Percentiles rank a stretch among this genome's conserved stretches.
Evolutionary conservation across 2,797 vertebrate species (phyloP).

Genomic region (Bradypus variegatus): DNA sequence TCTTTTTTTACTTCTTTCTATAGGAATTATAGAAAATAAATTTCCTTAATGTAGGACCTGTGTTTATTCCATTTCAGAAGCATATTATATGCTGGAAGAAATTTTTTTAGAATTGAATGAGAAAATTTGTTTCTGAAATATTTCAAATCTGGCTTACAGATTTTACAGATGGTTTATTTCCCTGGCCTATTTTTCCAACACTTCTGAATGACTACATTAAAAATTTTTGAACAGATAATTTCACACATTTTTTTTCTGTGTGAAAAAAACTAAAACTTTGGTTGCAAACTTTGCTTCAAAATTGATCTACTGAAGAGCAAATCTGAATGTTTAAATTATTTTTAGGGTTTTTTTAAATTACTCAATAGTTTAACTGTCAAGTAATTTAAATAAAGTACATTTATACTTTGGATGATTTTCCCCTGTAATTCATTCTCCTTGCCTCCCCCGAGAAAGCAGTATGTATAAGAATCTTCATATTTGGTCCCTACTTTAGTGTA

Average conservation of each 20-base stretch:
- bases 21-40: not conserved
- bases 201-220: not conserved
- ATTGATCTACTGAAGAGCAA: not conserved
- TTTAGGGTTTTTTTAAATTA: not conserved
- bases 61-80: not conserved
- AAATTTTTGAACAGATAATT: not conserved
- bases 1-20: not conserved
- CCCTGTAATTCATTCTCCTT: not conserved
- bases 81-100: not conserved
- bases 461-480: not conserved
- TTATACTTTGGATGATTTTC: not conserved
- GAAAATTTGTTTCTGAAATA: not conserved
- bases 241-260: too few species aligned
- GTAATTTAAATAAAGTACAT: not conserved
- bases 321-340: not conserved
- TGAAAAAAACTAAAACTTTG: not conserved
- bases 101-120: slow-evolving; percentile 7
- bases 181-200: not conserved
- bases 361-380: not conserved
- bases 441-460: not conserved
- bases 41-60: not conserved
- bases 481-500: not conserved
- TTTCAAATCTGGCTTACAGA: not conserved
- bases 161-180: not conserved
- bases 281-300: not conserved